Evolutionary conservation across 1,140 invertebrate species (phyloP).

Genomic region (Trichonephila inaurata): DNA sequence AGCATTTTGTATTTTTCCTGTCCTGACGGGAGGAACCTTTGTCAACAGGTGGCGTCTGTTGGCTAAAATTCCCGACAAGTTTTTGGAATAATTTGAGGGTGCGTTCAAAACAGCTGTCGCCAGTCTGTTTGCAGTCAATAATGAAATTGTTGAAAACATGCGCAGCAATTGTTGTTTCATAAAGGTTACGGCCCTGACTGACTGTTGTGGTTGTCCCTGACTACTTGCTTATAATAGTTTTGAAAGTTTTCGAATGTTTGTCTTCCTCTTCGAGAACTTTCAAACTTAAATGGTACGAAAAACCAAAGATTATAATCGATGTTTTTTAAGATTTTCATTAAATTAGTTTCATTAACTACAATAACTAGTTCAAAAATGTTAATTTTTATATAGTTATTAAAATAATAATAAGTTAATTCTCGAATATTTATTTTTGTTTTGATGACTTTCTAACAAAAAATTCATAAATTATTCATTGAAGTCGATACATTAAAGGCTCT

Average conservation of each 20-base stretch:
- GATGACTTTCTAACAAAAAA: too few relatives aligned
- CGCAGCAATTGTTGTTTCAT: not conserved
- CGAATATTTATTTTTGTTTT: too few relatives aligned
- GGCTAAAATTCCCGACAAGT: not conserved
- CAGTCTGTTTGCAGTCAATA: not conserved
- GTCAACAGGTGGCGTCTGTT: not conserved
- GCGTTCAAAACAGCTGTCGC: conserved; percentile 10
- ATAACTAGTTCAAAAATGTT: too few relatives aligned
- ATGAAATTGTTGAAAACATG: not conserved
- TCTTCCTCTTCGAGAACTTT: too few relatives aligned
- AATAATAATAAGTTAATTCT: too few relatives aligned
- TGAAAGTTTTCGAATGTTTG: not conserved
- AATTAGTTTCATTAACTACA: too few relatives aligned
- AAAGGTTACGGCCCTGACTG: not conserved
- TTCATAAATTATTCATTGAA: too few relatives aligned
- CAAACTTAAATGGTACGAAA: too few relatives aligned
- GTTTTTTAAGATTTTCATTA: too few relatives aligned
- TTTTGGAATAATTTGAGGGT: not conserved
- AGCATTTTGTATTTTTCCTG: not conserved
- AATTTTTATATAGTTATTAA: too few relatives aligned
- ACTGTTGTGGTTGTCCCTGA: not conserved
- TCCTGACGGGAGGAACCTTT: not conserved
- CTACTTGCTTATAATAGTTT: not conserved
- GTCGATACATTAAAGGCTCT: too few relatives aligned
- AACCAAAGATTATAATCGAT: too few relatives aligned